Base-by-base conservation (phyloP, 2,797 vertebrate species). In the Garrulus glandarius region DNA sequence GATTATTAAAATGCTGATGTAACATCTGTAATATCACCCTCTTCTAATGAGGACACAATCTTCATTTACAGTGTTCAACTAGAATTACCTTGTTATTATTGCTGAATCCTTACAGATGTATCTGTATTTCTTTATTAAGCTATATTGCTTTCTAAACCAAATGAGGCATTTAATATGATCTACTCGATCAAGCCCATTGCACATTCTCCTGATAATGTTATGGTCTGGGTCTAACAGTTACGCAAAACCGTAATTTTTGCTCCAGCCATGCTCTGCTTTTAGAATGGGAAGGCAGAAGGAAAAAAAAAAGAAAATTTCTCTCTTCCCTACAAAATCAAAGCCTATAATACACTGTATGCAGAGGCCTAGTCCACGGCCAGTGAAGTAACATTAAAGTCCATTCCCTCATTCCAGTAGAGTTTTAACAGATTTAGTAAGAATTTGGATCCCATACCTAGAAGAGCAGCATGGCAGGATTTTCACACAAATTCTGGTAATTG, bases 61-160 rank as follows among this genome's bases (percentile, higher is more conserved):
- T 72, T n/a, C 7, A 70, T 47, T 78, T 56, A 75, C 44, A 3
- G 5, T 39, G 5, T 57, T 84, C 9, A 75, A 16, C 36, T 56
- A 67, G 29, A 86, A 86, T 26, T 16, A 83, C 4, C 8, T 82
- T 60, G 3, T 53, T 69, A 57, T 76, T 87, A 56, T 16, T 81
- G 10, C 29, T 70, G 59, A 82, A 49, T 84, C 41, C 26, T 84
- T 69, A 32, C 11, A 47, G 29, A 60, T 50, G 2, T n/a, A 81
- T 44, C 17, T 77, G 4, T 61, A 63, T 39, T 68, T 85, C 32
- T 92, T 89, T 63, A 71, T 61, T 67, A 78, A 43, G 1, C 3
- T 71, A 21, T 43, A 71, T 24, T 84, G 11, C 18, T 80, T 95
- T 74, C 47, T 57, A 84, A 94, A 88, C 76, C 6, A 89, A 84